Percentiles rank a stretch among this genome's conserved stretches.
These are phyloP conservation scores for Aromia moschata DNA, from an alignment of 2,888 invertebrate genomes.

Conservation along the genomic window DNA sequence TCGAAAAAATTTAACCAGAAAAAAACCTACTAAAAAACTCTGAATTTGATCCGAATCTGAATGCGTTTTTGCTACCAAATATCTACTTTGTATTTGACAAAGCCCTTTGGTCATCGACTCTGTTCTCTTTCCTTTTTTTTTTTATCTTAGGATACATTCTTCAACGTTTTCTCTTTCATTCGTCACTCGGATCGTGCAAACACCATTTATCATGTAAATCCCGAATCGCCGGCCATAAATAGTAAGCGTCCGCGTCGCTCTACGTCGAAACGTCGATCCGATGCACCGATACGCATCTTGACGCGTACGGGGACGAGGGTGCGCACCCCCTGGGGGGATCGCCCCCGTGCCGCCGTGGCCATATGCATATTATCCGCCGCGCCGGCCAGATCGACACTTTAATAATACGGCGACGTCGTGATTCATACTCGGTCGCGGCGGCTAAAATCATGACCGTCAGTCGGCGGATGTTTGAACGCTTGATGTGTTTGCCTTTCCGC, in stretches of 20 bases:
- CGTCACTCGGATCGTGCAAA: no score
- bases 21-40: no score
- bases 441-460: conserved; percentile 49
- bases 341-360: conserved; percentile 32
- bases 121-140: no score
- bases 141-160: no score
- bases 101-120: no score
- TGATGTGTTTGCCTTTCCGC: conserved; percentile 52
- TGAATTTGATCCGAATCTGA: no score
- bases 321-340: conserved; percentile 27
- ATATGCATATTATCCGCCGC: conserved; percentile 53
- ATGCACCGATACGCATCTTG: conserved; percentile 30
- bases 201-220: conserved; percentile 10
- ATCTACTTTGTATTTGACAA: no score
- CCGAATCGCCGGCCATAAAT: not conserved
- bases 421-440: conserved; percentile 49
- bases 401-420: conserved; percentile 55
- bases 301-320: conserved; percentile 29
- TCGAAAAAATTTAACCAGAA: no score
- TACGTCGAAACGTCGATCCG: conserved; percentile 29
- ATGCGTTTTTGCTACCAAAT: no score
- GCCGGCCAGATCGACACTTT: conserved; percentile 52
- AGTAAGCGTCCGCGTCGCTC: conserved; percentile 7
- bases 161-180: no score
- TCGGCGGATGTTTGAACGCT: conserved; percentile 52